Evolutionary conservation across 2,888 invertebrate genomes (phyloP).

Genomic region (Acanthosoma haemorrhoidale): DNA sequence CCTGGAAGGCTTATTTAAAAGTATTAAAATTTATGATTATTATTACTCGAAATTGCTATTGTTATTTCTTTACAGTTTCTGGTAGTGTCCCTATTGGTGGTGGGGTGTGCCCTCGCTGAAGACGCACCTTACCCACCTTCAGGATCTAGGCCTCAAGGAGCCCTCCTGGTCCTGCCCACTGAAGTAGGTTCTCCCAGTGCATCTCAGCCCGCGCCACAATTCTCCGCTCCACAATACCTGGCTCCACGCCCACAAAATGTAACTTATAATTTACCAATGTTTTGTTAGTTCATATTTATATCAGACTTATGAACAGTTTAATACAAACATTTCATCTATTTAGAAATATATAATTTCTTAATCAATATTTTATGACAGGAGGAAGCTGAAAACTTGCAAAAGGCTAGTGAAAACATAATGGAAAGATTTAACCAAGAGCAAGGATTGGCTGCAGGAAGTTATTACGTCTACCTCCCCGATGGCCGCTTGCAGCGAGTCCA

Average conservation of each 20-base stretch:
- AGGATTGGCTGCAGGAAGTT: slow-evolving; percentile 30
- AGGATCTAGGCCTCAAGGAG: background rate
- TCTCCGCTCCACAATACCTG: background rate
- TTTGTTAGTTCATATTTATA: background rate
- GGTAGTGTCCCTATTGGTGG: background rate
- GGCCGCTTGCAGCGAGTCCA: slow-evolving; percentile 35
- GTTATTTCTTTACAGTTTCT: slow-evolving; percentile 3
- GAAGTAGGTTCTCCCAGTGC: background rate
- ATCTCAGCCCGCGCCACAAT: background rate
- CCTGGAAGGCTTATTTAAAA: no score
- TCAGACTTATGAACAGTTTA: background rate
- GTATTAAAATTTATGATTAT: no score
- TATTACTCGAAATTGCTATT: no score
- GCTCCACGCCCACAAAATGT: background rate
- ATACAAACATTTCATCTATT: background rate
- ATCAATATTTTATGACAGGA: background rate
- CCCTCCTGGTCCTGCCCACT: background rate
- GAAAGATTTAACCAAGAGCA: slow-evolving; percentile 28
- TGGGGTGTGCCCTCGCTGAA: background rate
- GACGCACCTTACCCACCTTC: slow-evolving; percentile 21
- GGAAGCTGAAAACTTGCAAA: slow-evolving; percentile 22
- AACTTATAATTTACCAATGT: background rate
- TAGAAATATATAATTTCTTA: background rate
- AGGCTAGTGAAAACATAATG: slow-evolving; percentile 29
- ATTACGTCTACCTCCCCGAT: slow-evolving; percentile 34